Percentiles rank a stretch among this genome's conserved stretches.
These are phyloP conservation scores for Scaptomyza montana DNA, from an alignment of 1,140 invertebrate genomes.

Conservation along the genomic window DNA sequence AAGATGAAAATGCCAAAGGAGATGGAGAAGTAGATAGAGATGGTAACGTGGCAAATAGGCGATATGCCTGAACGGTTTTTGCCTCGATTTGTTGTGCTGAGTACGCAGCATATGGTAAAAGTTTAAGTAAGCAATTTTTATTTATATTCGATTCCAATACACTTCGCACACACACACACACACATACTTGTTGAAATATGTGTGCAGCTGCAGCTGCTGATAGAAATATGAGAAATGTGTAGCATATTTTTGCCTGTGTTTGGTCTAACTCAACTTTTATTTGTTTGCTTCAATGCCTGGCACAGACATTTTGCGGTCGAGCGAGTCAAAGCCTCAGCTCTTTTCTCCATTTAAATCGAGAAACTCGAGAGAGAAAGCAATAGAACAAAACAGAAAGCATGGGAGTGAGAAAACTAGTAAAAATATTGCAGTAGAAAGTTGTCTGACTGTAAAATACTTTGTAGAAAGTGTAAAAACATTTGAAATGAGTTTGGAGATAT, in stretches of 20 bases:
- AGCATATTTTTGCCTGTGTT: constrained; percentile 73
- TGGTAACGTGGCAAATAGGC: constrained; percentile 45
- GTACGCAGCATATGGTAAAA: constrained; percentile 75
- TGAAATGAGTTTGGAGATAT: no score
- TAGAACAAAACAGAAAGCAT: neutral
- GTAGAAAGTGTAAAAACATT: neutral
- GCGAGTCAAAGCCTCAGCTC: constrained; percentile 60
- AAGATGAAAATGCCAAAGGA: neutral
- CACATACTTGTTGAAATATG: neutral
- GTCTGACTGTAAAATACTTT: neutral
- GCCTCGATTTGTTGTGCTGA: constrained; percentile 57
- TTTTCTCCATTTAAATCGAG: constrained; percentile 42
- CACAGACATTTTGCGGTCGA: constrained; percentile 75
- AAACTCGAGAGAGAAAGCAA: neutral
- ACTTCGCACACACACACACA: constrained; percentile 9
- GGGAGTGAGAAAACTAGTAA: constrained; percentile 2
- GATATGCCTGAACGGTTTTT: constrained; percentile 73
- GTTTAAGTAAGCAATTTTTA: constrained; percentile 80
- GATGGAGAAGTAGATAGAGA: constrained; percentile 8
- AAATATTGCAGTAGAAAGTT: no score
- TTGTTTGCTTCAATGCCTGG: constrained; percentile 78
- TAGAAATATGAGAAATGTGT: constrained; percentile 75
- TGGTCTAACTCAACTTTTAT: constrained; percentile 72
- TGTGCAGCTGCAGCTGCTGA: constrained; percentile 38
- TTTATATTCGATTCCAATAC: constrained; percentile 65